Evolutionary conservation across 2,797 vertebrate genomes (phyloP).

Genomic region (Girardinus metallicus): DNA sequence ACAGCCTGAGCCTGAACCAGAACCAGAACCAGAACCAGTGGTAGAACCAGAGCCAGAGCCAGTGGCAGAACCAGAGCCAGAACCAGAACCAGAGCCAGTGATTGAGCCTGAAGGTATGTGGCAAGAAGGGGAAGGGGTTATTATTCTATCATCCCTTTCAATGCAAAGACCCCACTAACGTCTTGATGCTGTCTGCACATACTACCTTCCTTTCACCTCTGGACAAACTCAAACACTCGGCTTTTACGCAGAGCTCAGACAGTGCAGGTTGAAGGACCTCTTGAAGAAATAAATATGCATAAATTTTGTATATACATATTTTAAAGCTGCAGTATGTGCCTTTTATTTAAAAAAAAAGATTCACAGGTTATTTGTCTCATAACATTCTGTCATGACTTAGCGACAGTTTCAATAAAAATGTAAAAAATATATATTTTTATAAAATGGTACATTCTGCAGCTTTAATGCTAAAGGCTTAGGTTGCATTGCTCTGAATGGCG

Average conservation of each 20-base stretch:
- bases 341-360: no score
- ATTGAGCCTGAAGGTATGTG: slow-evolving; percentile 85
- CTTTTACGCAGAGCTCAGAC: neutral
- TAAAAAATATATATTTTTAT: no score
- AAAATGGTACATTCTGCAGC: no score
- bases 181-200: slow-evolving; percentile 48
- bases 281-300: no score
- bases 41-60: slow-evolving; percentile 56
- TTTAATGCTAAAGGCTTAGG: neutral
- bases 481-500: neutral
- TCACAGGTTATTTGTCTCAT: no score
- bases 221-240: neutral
- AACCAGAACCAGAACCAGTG: slow-evolving; percentile 59
- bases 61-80: slow-evolving; percentile 2
- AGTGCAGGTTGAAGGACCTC: neutral
- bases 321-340: no score
- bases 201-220: slow-evolving; percentile 68
- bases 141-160: slow-evolving; percentile 75
- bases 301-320: no score
- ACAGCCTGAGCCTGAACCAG: slow-evolving; percentile 67
- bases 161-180: slow-evolving; percentile 52
- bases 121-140: slow-evolving; percentile 68
- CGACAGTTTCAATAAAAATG: no score
- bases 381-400: no score
- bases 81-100: slow-evolving; percentile 15